phyloP scores from a whole-genome alignment of 2,797 vertebrate species.

The Eremophila alpestris region DNA sequence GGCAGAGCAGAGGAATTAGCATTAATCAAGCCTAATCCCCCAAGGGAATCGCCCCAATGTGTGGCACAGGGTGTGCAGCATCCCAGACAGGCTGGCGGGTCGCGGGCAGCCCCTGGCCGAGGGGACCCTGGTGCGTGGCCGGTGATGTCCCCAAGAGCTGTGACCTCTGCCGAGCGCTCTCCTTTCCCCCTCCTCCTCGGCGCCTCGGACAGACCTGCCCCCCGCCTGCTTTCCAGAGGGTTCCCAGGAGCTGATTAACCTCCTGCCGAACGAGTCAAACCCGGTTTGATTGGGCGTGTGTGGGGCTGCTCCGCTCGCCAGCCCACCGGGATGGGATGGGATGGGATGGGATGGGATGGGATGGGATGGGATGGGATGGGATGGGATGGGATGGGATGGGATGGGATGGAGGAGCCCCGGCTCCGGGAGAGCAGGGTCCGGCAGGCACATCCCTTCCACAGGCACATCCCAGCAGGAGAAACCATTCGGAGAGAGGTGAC shows the following conservation, averaged over 20 bases:
- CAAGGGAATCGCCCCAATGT: background rate
- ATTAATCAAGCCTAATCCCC: slow-evolving; percentile 43
- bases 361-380: too few species aligned
- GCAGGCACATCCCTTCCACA: background rate
- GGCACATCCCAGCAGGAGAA: rapidly evolving
- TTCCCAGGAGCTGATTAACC: slow-evolving; percentile 40
- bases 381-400: too few species aligned
- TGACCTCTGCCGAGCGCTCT: background rate
- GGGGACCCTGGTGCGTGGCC: background rate
- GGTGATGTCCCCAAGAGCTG: rapidly evolving
- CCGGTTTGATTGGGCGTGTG: rapidly evolving
- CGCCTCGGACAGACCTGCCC: background rate
- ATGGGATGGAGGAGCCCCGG: background rate
- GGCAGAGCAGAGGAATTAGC: slow-evolving; percentile 9
- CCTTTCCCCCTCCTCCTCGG: background rate
- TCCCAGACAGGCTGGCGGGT: background rate
- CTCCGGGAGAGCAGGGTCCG: background rate
- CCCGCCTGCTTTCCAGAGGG: background rate
- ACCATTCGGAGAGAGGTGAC: rapidly evolving
- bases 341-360: too few species aligned
- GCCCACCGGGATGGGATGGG: background rate
- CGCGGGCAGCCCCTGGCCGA: background rate
- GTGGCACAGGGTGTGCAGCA: background rate
- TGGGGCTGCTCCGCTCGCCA: background rate
- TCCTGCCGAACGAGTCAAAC: background rate